Percentiles rank a stretch among this genome's conserved stretches.
phyloP scores from a whole-genome alignment of 2,797 vertebrate genomes.

The Serranus cabrilla region DNA sequence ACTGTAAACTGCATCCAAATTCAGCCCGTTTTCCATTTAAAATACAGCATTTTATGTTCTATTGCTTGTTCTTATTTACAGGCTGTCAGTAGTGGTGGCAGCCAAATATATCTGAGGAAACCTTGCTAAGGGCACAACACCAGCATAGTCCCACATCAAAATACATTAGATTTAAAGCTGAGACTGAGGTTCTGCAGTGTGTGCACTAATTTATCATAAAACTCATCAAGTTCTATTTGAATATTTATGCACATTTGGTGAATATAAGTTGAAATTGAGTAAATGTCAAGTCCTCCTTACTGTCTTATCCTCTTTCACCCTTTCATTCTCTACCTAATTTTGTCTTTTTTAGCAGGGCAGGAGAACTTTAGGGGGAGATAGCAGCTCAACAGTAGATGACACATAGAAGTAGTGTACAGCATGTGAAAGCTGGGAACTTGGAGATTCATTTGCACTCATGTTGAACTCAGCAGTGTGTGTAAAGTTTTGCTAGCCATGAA shows the following conservation, averaged over 20 bases:
- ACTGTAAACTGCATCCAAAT: neutral
- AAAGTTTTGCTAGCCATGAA: too few relatives aligned
- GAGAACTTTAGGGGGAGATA: too few relatives aligned
- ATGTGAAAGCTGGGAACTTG: too few relatives aligned
- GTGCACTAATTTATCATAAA: neutral
- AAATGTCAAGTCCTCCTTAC: neutral
- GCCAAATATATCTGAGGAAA: neutral
- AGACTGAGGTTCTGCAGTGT: neutral
- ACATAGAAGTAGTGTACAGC: too few relatives aligned
- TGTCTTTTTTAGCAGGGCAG: too few relatives aligned
- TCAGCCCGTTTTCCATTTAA: neutral
- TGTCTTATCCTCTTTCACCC: neutral
- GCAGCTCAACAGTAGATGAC: too few relatives aligned
- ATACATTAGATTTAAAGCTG: neutral
- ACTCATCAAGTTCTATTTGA: neutral
- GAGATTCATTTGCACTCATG: too few relatives aligned
- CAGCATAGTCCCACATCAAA: neutral
- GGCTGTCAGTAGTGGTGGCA: constrained; percentile 3
- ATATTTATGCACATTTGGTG: neutral
- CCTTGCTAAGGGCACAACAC: neutral
- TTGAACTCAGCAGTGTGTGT: too few relatives aligned
- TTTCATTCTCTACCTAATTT: too few relatives aligned
- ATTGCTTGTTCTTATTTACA: constrained; percentile 11
- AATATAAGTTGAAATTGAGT: neutral
- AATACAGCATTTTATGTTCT: neutral